Evolutionary conservation across 2,888 invertebrate species (phyloP).

Genomic region (Ichneumoninae sp.): DNA sequence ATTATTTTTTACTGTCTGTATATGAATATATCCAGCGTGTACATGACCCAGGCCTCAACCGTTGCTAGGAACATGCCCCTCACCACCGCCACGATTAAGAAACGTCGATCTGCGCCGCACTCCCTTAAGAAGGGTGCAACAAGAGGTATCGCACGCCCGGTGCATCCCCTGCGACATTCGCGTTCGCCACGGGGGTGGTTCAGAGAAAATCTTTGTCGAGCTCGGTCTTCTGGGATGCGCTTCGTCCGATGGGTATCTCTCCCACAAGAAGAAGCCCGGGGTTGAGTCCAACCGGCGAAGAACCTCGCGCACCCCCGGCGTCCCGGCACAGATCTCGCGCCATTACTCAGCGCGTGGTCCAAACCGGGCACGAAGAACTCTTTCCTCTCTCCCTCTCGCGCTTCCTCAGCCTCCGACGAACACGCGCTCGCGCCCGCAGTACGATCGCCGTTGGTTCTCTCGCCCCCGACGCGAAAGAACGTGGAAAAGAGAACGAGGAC

Average conservation of each 20-base stretch:
- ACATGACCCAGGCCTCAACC: too few relatives aligned
- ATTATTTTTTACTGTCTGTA: too few relatives aligned
- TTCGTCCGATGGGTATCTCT: slow-evolving; percentile 58
- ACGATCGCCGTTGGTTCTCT: slow-evolving; percentile 47
- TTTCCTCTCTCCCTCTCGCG: background rate
- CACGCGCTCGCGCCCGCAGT: slow-evolving; percentile 18
- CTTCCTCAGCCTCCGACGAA: background rate
- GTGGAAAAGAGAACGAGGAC: slow-evolving; percentile 32
- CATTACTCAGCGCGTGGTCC: slow-evolving; percentile 78
- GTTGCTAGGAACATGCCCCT: too few relatives aligned
- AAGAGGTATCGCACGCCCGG: slow-evolving; percentile 5
- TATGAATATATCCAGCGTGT: too few relatives aligned
- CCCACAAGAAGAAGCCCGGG: slow-evolving; percentile 19
- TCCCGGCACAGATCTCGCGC: slow-evolving; percentile 79
- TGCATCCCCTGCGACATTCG: slow-evolving; percentile 18
- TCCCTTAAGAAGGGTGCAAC: slow-evolving; percentile 31
- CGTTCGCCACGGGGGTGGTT: slow-evolving; percentile 45
- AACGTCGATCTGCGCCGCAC: too few relatives aligned
- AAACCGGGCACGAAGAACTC: slow-evolving; percentile 19
- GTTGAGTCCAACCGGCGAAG: slow-evolving; percentile 25
- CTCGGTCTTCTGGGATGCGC: slow-evolving; percentile 16
- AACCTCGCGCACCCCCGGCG: slow-evolving; percentile 69
- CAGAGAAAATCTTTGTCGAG: slow-evolving; percentile 30
- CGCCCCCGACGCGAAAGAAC: slow-evolving; percentile 64
- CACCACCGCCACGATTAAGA: too few relatives aligned